Evolutionary conservation across 2,888 invertebrate species (phyloP).

Genomic region (Acrobasis repandana): DNA sequence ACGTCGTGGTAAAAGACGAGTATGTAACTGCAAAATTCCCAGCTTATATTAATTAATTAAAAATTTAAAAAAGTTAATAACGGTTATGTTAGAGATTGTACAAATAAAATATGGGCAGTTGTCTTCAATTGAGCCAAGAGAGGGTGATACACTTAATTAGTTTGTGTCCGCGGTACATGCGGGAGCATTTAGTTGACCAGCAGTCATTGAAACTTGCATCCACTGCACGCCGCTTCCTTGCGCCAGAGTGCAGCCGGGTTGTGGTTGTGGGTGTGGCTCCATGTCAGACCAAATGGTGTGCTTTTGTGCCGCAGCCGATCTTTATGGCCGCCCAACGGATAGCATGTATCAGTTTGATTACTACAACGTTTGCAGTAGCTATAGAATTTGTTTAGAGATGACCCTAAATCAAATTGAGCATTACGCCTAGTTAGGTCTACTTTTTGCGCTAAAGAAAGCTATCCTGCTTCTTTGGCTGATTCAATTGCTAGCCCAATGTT

Average conservation of each 20-base stretch:
- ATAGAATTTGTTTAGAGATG: neutral
- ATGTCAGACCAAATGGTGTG: slow-evolving; percentile 30
- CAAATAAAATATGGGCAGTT: slow-evolving; percentile 58
- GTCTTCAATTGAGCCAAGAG: slow-evolving; percentile 71
- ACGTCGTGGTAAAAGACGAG: too few species aligned
- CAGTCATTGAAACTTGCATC: slow-evolving; percentile 28
- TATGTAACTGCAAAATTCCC: too few species aligned
- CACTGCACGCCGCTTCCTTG: slow-evolving; percentile 30
- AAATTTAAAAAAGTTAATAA: neutral
- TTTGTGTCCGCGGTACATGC: slow-evolving; percentile 64
- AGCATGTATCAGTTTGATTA: neutral
- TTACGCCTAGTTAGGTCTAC: neutral
- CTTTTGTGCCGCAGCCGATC: slow-evolving; percentile 18
- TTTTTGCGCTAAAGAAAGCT: too few species aligned
- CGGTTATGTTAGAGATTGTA: slow-evolving; percentile 48
- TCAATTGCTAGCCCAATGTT: too few species aligned
- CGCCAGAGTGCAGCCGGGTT: slow-evolving; percentile 18
- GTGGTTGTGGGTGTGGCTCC: slow-evolving; percentile 35
- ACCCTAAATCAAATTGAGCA: neutral
- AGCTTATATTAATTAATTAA: too few species aligned
- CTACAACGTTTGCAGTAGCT: neutral
- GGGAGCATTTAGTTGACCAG: slow-evolving; percentile 70
- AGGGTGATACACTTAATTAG: slow-evolving; percentile 74
- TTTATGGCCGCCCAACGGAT: neutral
- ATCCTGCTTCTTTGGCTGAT: too few species aligned